Evolutionary conservation across 2,113 vertebrate genomes (phyloP).

Genomic region (Menura novaehollandiae): DNA sequence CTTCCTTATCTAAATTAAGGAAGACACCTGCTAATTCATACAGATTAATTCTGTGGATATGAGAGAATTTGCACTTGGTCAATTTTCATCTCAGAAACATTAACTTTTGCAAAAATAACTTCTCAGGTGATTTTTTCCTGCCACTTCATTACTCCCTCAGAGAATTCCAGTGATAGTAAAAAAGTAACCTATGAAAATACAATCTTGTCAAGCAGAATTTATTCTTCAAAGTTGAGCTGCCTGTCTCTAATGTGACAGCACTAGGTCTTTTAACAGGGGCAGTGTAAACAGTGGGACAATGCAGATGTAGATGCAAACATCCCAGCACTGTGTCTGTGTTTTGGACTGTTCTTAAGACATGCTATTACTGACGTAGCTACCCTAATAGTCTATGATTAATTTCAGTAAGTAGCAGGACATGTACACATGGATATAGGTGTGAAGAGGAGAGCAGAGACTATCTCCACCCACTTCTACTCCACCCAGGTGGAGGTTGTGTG

Average conservation of each 20-base stretch:
- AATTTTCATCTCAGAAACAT: not conserved
- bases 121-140: not conserved
- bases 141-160: not conserved
- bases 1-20: not conserved
- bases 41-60: not conserved
- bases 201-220: not conserved
- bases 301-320: not conserved
- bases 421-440: fast-evolving
- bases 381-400: not conserved
- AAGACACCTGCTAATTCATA: not conserved
- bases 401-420: not conserved
- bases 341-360: not conserved
- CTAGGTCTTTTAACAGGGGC: not conserved
- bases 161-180: not conserved
- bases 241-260: not conserved
- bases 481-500: fast-evolving
- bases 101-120: not conserved
- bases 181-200: not conserved
- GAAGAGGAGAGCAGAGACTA: not conserved
- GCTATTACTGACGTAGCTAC: not conserved
- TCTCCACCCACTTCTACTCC: not conserved
- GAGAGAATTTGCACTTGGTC: not conserved
- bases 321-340: not conserved
- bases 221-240: not conserved
- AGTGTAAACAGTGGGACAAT: not conserved